Conservation (phyloP, 2,113 vertebrate species). For the Bos indicus region DNA sequence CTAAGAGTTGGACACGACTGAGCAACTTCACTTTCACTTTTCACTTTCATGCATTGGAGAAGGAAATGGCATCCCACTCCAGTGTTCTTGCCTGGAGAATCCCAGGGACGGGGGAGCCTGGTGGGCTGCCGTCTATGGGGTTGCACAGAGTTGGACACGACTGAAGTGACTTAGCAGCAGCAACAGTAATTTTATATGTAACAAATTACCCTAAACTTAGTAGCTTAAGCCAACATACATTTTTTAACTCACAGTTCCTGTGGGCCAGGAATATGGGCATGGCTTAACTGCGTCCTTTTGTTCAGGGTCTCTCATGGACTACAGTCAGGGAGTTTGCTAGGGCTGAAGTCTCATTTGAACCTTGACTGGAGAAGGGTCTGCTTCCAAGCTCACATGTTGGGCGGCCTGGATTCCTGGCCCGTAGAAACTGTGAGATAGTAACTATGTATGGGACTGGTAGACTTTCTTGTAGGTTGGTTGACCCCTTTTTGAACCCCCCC, state of each 20-base stretch:
- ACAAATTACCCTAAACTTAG: background rate
- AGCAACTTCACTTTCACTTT: too few relatives aligned
- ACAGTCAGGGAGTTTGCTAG: background rate
- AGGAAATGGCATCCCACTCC: too few relatives aligned
- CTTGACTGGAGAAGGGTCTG: background rate
- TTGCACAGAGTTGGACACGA: too few relatives aligned
- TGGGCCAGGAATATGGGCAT: background rate
- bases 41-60: too few relatives aligned
- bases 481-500: background rate
- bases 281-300: background rate
- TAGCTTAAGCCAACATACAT: background rate
- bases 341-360: slow-evolving; percentile 4
- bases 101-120: too few relatives aligned
- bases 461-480: background rate
- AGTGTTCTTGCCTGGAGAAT: too few relatives aligned
- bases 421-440: background rate
- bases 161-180: too few relatives aligned
- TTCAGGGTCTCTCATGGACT: slow-evolving; percentile 17
- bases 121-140: too few relatives aligned
- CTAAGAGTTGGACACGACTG: too few relatives aligned
- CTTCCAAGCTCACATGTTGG: background rate
- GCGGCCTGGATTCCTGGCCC: background rate
- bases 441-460: background rate
- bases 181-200: background rate
- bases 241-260: slow-evolving; percentile 15